Conservation (phyloP, 2,888 invertebrate genomes). For the Xestoiulus laeticollis region DNA sequence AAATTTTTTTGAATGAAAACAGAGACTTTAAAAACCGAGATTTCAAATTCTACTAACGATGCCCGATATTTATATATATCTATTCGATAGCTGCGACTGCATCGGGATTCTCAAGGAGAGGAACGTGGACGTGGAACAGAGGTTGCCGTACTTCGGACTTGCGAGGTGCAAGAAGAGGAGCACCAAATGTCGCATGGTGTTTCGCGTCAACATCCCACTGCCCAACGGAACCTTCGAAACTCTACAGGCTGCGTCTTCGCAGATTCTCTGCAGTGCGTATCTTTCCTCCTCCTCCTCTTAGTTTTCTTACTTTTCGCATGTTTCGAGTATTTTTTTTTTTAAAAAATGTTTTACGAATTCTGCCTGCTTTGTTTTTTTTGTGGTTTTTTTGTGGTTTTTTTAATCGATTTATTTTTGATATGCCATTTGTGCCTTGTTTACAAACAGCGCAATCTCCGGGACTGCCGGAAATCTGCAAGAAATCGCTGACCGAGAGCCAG, state of each 20-base stretch:
- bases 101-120: constrained; percentile 95
- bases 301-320: background rate
- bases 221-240: constrained; percentile 82
- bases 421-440: background rate
- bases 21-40: no score
- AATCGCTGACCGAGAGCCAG: constrained; percentile 82
- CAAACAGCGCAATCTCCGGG: constrained; percentile 86
- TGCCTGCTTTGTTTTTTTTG: no score
- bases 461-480: constrained; percentile 90
- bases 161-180: constrained; percentile 82
- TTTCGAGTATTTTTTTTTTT: no score
- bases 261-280: constrained; percentile 90
- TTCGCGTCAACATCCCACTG: constrained; percentile 82
- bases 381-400: background rate
- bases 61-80: no score
- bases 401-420: background rate
- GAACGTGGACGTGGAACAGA: constrained; percentile 93
- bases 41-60: no score
- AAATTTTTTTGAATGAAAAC: no score
- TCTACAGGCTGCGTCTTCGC: constrained; percentile 87
- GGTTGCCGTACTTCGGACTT: constrained; percentile 69
- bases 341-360: no score
- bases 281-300: background rate
- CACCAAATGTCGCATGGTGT: constrained; percentile 93
- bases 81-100: constrained; percentile 81